Conservation (phyloP, 2,888 invertebrate species). For the Polyploca ridens region DNA sequence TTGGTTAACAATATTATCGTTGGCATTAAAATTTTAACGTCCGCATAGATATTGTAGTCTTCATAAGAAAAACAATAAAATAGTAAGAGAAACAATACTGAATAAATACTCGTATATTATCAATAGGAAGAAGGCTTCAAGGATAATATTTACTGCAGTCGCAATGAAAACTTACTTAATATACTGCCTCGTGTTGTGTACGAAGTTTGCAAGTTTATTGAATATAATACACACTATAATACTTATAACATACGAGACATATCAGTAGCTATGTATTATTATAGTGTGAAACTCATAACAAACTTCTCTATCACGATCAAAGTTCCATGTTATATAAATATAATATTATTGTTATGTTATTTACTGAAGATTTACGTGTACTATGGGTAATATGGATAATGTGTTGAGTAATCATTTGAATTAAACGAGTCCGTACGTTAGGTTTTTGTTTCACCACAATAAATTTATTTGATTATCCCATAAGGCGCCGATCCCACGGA, state of each 20-base stretch:
- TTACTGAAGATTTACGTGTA: not conserved
- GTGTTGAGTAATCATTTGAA: no score
- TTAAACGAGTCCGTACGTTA: no score
- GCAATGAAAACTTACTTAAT: conserved; percentile 1
- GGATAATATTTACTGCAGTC: not conserved
- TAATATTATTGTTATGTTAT: not conserved
- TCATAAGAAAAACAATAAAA: no score
- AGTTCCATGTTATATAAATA: not conserved
- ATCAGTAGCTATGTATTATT: not conserved
- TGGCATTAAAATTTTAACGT: no score
- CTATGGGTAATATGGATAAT: no score
- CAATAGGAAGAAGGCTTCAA: not conserved
- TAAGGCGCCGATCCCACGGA: no score
- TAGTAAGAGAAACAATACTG: no score
- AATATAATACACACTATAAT: not conserved
- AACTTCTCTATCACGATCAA: not conserved
- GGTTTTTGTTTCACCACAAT: no score
- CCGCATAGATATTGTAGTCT: no score
- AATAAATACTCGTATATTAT: no score
- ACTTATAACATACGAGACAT: not conserved
- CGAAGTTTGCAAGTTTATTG: not conserved
- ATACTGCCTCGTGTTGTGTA: not conserved
- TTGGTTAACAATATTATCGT: no score
- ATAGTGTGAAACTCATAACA: not conserved
- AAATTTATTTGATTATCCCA: no score